Conservation (phyloP, 2,797 vertebrate genomes). For the Denticeps clupeoides region DNA sequence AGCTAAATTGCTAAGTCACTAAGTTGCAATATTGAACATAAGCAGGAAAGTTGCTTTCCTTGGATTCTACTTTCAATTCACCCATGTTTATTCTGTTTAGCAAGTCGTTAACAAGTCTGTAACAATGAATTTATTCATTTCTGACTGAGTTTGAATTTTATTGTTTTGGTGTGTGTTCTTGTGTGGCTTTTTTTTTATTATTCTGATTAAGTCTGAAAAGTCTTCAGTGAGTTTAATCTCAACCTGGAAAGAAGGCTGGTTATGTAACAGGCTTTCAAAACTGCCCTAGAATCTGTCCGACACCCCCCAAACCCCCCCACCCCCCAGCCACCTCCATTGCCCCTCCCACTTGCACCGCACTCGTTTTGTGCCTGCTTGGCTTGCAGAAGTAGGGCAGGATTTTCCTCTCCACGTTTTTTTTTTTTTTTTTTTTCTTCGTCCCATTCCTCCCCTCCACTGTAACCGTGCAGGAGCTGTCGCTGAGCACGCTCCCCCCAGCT, state of each 20-base stretch:
- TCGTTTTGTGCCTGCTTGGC: slow-evolving; percentile 47
- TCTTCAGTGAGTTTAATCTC: slow-evolving; percentile 31
- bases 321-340: slow-evolving; percentile 8
- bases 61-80: no score
- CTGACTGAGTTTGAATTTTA: background rate
- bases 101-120: no score
- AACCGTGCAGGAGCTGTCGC: slow-evolving; percentile 43
- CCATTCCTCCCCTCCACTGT: slow-evolving; percentile 39
- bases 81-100: no score
- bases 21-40: no score
- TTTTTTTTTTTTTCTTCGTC: slow-evolving; percentile 27
- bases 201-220: slow-evolving; percentile 17
- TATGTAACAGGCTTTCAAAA: slow-evolving; percentile 53
- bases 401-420: slow-evolving; percentile 48
- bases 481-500: slow-evolving; percentile 45
- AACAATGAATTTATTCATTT: no score
- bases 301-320: slow-evolving; percentile 30
- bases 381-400: slow-evolving; percentile 54
- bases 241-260: slow-evolving; percentile 47
- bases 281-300: slow-evolving; percentile 39
- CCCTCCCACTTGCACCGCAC: slow-evolving; percentile 16
- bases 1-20: no score
- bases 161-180: background rate
- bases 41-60: no score
- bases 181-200: slow-evolving; percentile 5